These are phyloP conservation scores for Vulpes ferrilata DNA, from an alignment of 2,113 vertebrate species.

Conservation along the genomic window DNA sequence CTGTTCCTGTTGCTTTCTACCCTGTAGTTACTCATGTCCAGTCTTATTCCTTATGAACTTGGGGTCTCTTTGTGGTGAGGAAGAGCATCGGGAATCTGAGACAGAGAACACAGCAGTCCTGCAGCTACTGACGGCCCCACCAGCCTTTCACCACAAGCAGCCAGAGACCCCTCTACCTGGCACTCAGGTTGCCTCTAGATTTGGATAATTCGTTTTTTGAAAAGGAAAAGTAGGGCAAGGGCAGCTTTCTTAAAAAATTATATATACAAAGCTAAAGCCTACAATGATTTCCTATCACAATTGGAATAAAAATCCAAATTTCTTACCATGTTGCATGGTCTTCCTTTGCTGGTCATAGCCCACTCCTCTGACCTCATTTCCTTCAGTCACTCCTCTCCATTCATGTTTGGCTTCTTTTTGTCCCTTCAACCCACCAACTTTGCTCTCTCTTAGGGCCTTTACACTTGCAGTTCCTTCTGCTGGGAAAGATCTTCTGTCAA, in stretches of 20 bases:
- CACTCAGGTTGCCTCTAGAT: not conserved
- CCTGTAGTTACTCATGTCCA: not conserved
- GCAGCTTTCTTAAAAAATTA: not conserved
- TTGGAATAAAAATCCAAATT: not conserved
- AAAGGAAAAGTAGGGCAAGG: not conserved
- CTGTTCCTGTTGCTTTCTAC: not conserved
- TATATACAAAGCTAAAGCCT: not conserved
- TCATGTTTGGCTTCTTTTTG: not conserved
- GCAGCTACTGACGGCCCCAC: fast-evolving
- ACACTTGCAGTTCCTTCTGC: not conserved
- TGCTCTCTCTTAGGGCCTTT: not conserved
- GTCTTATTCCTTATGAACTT: not conserved
- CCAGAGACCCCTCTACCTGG: too few relatives aligned
- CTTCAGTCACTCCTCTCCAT: not conserved
- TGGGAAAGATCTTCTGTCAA: not conserved
- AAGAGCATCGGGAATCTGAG: not conserved
- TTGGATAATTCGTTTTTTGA: not conserved
- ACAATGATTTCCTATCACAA: not conserved
- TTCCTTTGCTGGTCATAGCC: too few relatives aligned
- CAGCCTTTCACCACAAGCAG: not conserved
- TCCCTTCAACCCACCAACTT: not conserved
- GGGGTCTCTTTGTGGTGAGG: not conserved
- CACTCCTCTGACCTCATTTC: not conserved
- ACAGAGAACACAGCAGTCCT: not conserved
- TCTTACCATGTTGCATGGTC: not conserved